phyloP scores from a whole-genome alignment of 2,113 vertebrate genomes.

The Nycticebus coucang region DNA sequence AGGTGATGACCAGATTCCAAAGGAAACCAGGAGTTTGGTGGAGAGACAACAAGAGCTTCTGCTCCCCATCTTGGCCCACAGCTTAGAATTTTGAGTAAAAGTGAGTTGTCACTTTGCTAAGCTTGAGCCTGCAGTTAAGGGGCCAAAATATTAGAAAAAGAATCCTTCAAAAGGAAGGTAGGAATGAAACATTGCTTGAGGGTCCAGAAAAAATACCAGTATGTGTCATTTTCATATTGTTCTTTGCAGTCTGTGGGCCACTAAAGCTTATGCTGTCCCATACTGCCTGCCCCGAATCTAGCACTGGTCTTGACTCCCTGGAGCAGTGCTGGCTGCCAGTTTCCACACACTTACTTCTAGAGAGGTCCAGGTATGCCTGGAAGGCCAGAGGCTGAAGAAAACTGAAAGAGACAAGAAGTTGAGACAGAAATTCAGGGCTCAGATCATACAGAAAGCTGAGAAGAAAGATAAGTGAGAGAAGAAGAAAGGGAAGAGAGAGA shows the following conservation, averaged over 20 bases:
- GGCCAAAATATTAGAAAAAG: neutral
- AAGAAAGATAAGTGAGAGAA: neutral
- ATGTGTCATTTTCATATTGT: neutral
- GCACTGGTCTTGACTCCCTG: neutral
- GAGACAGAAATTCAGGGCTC: neutral
- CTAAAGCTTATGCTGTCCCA: neutral
- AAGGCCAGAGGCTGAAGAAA: conserved; percentile 25
- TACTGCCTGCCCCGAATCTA: neutral
- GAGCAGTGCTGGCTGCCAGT: neutral
- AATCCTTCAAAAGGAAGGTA: neutral
- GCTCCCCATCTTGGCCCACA: neutral
- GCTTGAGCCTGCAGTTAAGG: neutral
- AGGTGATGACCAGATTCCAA: neutral
- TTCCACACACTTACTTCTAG: neutral
- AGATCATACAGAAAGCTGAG: neutral
- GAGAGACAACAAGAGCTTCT: neutral
- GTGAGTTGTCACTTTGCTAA: conserved; percentile 15
- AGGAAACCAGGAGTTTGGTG: neutral
- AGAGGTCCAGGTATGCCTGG: neutral
- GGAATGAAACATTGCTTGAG: neutral
- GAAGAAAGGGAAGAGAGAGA: neutral
- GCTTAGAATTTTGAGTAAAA: conserved; percentile 26
- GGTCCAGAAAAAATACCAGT: neutral
- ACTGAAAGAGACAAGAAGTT: neutral
- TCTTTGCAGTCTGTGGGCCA: neutral